phyloP scores from a whole-genome alignment of 2,797 vertebrate genomes.

The Chrysolophus pictus region DNA sequence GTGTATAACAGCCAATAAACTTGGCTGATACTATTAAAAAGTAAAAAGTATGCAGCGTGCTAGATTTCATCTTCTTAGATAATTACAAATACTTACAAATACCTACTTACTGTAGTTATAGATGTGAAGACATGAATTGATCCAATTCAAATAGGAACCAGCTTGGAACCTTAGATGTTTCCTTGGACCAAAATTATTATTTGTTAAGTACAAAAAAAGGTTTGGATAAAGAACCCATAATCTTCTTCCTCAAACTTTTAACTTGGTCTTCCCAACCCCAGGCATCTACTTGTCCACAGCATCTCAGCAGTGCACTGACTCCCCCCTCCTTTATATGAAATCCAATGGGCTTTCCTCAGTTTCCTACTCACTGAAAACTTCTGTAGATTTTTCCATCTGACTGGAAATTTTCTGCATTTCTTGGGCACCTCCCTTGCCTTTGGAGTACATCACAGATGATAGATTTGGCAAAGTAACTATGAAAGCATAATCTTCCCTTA shows the following conservation, averaged over 20 bases:
- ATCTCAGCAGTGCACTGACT: background rate
- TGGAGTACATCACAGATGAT: background rate
- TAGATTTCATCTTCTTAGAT: slow-evolving; percentile 10
- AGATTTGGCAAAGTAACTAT: background rate
- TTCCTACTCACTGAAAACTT: background rate
- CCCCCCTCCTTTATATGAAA: background rate
- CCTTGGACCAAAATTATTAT: slow-evolving; percentile 45
- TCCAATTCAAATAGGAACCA: slow-evolving; percentile 33
- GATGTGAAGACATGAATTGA: background rate
- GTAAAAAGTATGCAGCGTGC: background rate
- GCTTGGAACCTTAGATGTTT: background rate
- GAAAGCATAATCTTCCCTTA: background rate
- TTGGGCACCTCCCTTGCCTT: background rate
- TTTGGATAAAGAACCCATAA: slow-evolving; percentile 8
- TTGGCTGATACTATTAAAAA: slow-evolving; percentile 17
- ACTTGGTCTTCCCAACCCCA: background rate
- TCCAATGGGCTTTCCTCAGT: background rate
- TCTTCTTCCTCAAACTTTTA: slow-evolving; percentile 27
- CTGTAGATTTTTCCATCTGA: background rate
- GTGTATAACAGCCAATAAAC: background rate
- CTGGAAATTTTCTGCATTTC: background rate
- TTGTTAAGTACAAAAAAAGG: background rate
- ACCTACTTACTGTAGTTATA: background rate
- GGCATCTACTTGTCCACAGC: background rate
- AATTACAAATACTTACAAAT: slow-evolving; percentile 41